Conservation (phyloP, 2,888 invertebrate genomes). For the Allolobophora icterica region DNA sequence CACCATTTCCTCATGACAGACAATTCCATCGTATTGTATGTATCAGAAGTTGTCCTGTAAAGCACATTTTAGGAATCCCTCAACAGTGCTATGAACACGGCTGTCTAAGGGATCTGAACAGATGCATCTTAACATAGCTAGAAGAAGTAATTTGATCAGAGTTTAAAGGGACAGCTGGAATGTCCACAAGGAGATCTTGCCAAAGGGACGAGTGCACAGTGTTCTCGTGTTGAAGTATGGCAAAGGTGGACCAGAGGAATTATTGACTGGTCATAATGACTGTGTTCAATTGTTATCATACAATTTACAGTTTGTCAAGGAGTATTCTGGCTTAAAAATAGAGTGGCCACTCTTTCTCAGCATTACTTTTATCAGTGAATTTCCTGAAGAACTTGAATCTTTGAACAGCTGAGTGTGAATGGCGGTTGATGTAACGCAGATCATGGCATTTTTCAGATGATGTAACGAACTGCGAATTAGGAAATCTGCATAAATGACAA, state of each 20-base stretch:
- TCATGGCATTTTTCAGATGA: not conserved
- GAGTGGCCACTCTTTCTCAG: not conserved
- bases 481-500: not conserved
- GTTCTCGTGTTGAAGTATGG: too few species aligned
- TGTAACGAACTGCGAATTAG: not conserved
- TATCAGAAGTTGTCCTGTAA: too few species aligned
- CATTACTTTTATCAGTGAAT: slow-evolving; percentile 2
- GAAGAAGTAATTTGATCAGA: too few species aligned
- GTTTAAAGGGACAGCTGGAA: too few species aligned
- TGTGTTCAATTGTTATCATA: not conserved
- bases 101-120: too few species aligned
- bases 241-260: not conserved
- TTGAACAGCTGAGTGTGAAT: not conserved
- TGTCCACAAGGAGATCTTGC: too few species aligned
- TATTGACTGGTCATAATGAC: not conserved
- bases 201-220: too few species aligned
- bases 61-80: too few species aligned
- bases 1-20: not conserved
- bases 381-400: not conserved
- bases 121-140: too few species aligned
- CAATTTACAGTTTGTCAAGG: not conserved
- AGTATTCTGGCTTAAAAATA: not conserved
- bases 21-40: too few species aligned
- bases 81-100: too few species aligned
- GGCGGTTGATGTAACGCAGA: not conserved